Evolutionary conservation across 2,888 invertebrate genomes (phyloP), one percentile per base, ranked within the genome.

Genomic region (Troglohyphantes excavatus): DNA sequence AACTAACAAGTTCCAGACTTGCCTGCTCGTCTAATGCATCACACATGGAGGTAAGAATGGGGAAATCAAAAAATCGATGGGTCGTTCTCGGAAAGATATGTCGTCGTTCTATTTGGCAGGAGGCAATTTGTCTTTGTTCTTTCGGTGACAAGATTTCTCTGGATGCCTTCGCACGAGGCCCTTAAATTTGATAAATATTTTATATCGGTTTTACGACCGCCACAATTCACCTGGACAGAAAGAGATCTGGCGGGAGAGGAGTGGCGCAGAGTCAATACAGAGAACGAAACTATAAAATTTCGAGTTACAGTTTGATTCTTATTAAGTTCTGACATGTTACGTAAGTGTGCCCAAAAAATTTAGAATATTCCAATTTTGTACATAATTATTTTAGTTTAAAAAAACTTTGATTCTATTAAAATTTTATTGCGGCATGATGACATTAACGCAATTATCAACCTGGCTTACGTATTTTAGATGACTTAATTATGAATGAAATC

Each of bases 111-210:
- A 76, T 68, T 61, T 86, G 85, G 75, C 84, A 76, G 59, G 13
- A 53, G 46, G 73, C 78, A 70, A 86, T 86, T 86, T 78, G 85
- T 86, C 85, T 86, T 86, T 78, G 70, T 86, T 86, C 61, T 70
- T 63, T 61, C 70, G 19, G 70, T 72, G 70, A 82, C 82, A 82
- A 82, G 76, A 43, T 29, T 29, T 33, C 33, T 65, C 23, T 23
- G 59, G 75, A 29, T 61, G 39, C 21, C 61, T 33, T 43, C 63
- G 21, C 23, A 5, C 33, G 26, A 63, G 29, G 19, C 67, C 79
- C 53, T 67, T 79, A 79, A 67, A 79, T 67, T 53, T 79, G 79
- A 79, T 79, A 68, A 68, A 79, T 79, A 79, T 68, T 79, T 79
- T 79, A 79, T 79, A 79, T 79, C 79, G 46, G 33, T 79, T 79